Evolutionary conservation across 2,888 invertebrate species (phyloP).

Genomic region (Raillietiella orientalis): DNA sequence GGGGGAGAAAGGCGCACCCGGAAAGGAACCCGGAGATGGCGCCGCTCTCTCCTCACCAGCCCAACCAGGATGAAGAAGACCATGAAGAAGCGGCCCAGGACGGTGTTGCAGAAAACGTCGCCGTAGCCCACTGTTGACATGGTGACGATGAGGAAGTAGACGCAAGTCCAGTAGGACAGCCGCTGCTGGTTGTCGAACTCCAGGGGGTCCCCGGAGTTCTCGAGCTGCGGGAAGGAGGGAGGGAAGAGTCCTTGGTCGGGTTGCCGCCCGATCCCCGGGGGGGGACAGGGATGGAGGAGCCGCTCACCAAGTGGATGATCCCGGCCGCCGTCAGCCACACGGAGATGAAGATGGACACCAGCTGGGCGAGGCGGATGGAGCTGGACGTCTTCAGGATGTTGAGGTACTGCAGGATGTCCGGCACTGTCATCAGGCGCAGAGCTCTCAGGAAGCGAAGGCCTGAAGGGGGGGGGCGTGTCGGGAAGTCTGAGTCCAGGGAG

Average conservation of each 20-base stretch:
- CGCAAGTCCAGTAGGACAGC: constrained; percentile 96
- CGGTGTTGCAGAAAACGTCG: constrained; percentile 92
- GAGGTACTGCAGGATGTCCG: constrained; percentile 99
- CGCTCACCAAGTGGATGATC: constrained; percentile 89
- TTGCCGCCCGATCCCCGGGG: constrained; percentile 99
- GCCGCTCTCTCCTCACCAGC: constrained; percentile 94
- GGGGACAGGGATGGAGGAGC: constrained; percentile 13
- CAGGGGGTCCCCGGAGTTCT: constrained; percentile 96
- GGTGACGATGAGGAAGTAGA: constrained; percentile 98
- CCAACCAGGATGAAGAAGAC: constrained; percentile 99
- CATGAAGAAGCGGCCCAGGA: constrained; percentile 92
- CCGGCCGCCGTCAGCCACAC: constrained; percentile 99
- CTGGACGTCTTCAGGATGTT: constrained; percentile 99
- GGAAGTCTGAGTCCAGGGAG: too few relatives aligned
- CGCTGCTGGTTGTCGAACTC: constrained; percentile 82
- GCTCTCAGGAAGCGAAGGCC: constrained; percentile 98
- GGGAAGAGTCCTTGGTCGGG: constrained; percentile 16
- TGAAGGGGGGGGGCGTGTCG: too few relatives aligned
- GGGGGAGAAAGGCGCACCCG: too few relatives aligned
- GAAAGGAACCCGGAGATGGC: too few relatives aligned
- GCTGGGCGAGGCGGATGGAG: constrained; percentile 96
- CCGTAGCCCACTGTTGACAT: constrained; percentile 99
- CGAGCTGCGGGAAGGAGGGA: constrained; percentile 30
- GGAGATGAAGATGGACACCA: constrained; percentile 98
- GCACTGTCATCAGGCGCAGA: constrained; percentile 98